Evolutionary conservation across 1,140 invertebrate genomes (phyloP).

Genomic region (Drosophila sp.): DNA sequence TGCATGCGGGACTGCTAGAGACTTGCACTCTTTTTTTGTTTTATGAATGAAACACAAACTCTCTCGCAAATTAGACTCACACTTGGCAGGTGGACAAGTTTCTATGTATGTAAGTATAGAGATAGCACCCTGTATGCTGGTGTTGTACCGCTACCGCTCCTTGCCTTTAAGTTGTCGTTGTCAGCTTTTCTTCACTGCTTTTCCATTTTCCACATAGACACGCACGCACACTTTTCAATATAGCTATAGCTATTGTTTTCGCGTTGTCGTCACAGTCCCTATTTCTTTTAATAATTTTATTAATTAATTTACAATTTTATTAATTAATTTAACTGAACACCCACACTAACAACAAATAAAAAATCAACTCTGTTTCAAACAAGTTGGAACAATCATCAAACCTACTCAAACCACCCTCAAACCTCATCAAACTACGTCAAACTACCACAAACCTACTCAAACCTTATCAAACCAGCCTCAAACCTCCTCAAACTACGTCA

Average conservation of each 20-base stretch:
- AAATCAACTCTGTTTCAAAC: too few relatives aligned
- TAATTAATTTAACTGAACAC: too few relatives aligned
- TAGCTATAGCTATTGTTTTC: slow-evolving; percentile 2
- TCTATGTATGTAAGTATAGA: slow-evolving; percentile 16
- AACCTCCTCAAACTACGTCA: too few relatives aligned
- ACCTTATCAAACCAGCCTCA: too few relatives aligned
- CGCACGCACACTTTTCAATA: slow-evolving; percentile 3
- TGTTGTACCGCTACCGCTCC: slow-evolving; percentile 17
- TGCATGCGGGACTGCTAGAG: slow-evolving; percentile 31
- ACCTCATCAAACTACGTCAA: too few relatives aligned
- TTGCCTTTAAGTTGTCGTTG: slow-evolving; percentile 4
- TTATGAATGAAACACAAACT: slow-evolving; percentile 69
- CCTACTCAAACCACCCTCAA: too few relatives aligned
- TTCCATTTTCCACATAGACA: slow-evolving; percentile 3
- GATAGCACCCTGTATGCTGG: slow-evolving; percentile 45
- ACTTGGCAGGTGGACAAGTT: slow-evolving; percentile 55
- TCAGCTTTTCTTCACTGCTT: slow-evolving; percentile 29
- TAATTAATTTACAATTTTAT: too few relatives aligned
- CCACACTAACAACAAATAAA: too few relatives aligned
- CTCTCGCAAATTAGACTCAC: neutral
- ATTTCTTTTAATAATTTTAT: neutral
- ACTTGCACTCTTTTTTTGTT: slow-evolving; percentile 52
- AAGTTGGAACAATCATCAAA: too few relatives aligned
- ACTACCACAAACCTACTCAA: too few relatives aligned
- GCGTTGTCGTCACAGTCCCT: neutral